A percentile compares a stretch with the other conserved stretches of the same genome.
phyloP scores from a whole-genome alignment of 2,113 vertebrate genomes.

The Catharus fuscescens region DNA sequence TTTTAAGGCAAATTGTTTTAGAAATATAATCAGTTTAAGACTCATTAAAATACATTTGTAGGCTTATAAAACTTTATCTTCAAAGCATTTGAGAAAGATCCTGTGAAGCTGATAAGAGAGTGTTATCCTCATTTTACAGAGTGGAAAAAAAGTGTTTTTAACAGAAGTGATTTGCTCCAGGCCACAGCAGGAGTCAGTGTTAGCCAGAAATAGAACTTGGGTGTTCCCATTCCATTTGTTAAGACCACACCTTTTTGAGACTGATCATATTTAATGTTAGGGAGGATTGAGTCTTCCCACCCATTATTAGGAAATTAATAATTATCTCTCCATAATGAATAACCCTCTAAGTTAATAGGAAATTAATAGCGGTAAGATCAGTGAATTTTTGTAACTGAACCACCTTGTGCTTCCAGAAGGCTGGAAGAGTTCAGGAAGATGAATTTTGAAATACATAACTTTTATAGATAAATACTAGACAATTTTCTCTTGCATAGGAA shows the following conservation, averaged over 20 bases:
- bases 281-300: slow-evolving; percentile 26
- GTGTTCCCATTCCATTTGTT: slow-evolving; percentile 61
- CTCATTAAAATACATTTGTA: slow-evolving; percentile 55
- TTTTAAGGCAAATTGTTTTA: slow-evolving; percentile 37
- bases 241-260: slow-evolving; percentile 61
- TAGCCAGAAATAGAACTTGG: slow-evolving; percentile 65
- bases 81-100: slow-evolving; percentile 65
- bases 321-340: slow-evolving; percentile 40
- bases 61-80: slow-evolving; percentile 62
- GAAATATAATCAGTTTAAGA: slow-evolving; percentile 24
- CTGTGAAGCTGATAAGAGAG: slow-evolving; percentile 56
- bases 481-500: neutral
- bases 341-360: slow-evolving; percentile 15
- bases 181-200: slow-evolving; percentile 62
- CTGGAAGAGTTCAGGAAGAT: neutral
- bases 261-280: slow-evolving; percentile 28
- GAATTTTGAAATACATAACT: neutral
- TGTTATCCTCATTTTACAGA: slow-evolving; percentile 63
- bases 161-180: slow-evolving; percentile 61
- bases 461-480: neutral
- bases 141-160: slow-evolving; percentile 60
- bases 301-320: slow-evolving; percentile 48
- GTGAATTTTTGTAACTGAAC: neutral
- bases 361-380: neutral
- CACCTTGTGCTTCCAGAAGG: neutral